Evolutionary conservation across 2,888 invertebrate genomes (phyloP).

Genomic region (Latrodectus elegans): DNA sequence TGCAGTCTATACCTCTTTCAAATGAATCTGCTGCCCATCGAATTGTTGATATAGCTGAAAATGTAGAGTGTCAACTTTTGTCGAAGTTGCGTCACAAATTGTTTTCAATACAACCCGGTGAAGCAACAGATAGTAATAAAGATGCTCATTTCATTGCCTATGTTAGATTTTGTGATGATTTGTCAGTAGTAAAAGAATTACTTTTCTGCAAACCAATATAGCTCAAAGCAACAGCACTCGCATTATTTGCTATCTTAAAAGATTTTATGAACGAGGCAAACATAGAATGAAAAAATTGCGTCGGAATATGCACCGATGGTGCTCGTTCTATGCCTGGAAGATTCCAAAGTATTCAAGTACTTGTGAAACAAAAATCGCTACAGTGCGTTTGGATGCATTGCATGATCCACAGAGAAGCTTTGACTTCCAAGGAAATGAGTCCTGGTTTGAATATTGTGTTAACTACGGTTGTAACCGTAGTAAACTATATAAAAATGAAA

Average conservation of each 20-base stretch:
- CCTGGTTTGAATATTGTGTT: constrained; percentile 35
- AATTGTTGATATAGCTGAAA: too few species aligned
- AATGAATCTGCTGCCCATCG: too few species aligned
- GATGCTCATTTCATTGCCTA: too few species aligned
- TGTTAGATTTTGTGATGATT: too few species aligned
- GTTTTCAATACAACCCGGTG: too few species aligned
- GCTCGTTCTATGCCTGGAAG: constrained; percentile 6
- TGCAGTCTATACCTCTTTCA: too few species aligned
- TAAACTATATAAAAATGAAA: constrained; percentile 43
- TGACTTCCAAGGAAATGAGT: constrained; percentile 32
- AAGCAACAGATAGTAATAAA: too few species aligned
- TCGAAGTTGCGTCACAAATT: too few species aligned
- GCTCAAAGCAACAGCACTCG: too few species aligned
- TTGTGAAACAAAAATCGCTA: constrained; percentile 24
- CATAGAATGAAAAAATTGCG: constrained; percentile 14
- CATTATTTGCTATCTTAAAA: too few species aligned
- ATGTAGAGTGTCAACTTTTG: too few species aligned
- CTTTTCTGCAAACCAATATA: too few species aligned
- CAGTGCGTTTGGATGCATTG: constrained; percentile 34
- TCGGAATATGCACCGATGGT: constrained; percentile 34
- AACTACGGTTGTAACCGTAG: constrained; percentile 31
- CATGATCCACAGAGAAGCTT: constrained; percentile 43
- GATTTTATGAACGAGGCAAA: constrained; percentile 42
- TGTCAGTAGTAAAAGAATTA: background rate
- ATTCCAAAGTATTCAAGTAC: constrained; percentile 36